Conservation (phyloP, 1,140 invertebrate genomes). For the Aporrectodea caliginosa region DNA sequence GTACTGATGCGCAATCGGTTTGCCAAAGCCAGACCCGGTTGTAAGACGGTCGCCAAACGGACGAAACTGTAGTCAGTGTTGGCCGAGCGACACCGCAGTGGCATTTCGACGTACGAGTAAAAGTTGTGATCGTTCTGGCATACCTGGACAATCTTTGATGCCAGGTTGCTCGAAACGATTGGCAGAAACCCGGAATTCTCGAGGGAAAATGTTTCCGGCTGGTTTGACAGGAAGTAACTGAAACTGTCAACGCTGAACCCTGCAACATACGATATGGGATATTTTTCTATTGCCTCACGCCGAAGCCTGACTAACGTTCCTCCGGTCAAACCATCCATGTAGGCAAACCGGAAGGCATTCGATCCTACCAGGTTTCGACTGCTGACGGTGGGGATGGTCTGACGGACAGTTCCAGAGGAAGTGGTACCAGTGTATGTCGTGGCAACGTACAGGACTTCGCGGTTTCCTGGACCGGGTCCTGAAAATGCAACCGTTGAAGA, state of each 20-base stretch:
- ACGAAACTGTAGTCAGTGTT: constrained; percentile 81
- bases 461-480: constrained; percentile 77
- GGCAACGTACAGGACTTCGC: constrained; percentile 92
- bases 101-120: constrained; percentile 97
- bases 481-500: constrained; percentile 95
- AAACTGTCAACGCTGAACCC: constrained; percentile 93
- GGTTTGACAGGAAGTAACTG: constrained; percentile 95
- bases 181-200: constrained; percentile 77
- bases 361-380: constrained; percentile 32
- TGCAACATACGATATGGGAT: constrained; percentile 82
- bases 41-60: constrained; percentile 87
- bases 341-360: constrained; percentile 23
- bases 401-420: constrained; percentile 46
- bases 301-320: constrained; percentile 36
- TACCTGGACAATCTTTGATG: constrained; percentile 89
- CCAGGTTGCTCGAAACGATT: constrained; percentile 78
- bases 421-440: constrained; percentile 88
- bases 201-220: constrained; percentile 71
- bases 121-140: constrained; percentile 94
- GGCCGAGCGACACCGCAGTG: constrained; percentile 81
- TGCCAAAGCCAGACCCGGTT: constrained; percentile 84
- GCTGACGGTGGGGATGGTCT: constrained; percentile 26
- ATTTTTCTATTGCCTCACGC: constrained; percentile 37
- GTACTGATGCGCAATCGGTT: background rate
- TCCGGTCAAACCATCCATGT: constrained; percentile 10